These are phyloP conservation scores for Palaemon carinicauda DNA, from an alignment of 1,140 invertebrate species.

Conservation along the genomic window DNA sequence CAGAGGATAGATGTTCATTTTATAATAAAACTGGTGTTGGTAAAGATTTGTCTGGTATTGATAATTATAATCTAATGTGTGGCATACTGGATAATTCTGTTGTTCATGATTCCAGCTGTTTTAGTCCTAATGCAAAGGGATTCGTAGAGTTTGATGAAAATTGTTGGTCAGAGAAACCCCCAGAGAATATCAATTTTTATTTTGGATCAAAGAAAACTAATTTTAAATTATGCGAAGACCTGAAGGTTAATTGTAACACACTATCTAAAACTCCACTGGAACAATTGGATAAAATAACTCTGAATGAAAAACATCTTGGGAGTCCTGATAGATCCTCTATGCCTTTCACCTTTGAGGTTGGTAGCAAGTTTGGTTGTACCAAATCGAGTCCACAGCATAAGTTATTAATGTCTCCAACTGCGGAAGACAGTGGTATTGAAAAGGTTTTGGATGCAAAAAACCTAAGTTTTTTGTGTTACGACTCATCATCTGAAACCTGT, in stretches of 20 bases:
- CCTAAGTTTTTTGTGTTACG: background rate
- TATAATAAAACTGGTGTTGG: no score
- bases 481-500: constrained; percentile 13
- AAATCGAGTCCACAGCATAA: constrained; percentile 41
- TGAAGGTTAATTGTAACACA: background rate
- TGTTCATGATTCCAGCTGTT: constrained; percentile 27
- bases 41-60: background rate
- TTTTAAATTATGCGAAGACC: background rate
- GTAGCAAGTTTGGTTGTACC: constrained; percentile 24
- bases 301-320: background rate
- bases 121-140: background rate
- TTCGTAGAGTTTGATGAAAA: constrained; percentile 24
- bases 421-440: background rate
- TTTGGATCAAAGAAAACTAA: constrained; percentile 6
- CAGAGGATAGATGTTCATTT: no score
- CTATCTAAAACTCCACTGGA: background rate
- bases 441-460: background rate
- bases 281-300: background rate
- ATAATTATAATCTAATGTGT: background rate
- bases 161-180: background rate
- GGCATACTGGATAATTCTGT: constrained; percentile 42
- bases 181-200: background rate
- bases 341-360: background rate
- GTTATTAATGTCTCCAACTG: background rate
- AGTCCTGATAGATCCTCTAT: background rate